These are phyloP conservation scores for Brachypalpus laphriformis DNA, from an alignment of 2,888 invertebrate genomes.

Conservation along the genomic window DNA sequence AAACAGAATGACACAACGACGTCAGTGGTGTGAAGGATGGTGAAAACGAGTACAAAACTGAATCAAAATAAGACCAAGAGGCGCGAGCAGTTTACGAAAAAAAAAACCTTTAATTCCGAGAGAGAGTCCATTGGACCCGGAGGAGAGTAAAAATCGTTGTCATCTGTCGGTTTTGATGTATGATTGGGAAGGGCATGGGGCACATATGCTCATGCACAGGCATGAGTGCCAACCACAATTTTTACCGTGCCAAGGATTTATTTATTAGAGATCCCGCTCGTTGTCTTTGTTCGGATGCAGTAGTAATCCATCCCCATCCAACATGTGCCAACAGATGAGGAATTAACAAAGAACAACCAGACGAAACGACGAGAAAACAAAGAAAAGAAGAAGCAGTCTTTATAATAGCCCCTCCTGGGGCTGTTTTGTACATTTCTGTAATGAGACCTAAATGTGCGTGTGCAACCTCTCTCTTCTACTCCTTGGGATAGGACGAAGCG, in stretches of 20 bases:
- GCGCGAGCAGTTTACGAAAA: background rate
- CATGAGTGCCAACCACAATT: constrained; percentile 19
- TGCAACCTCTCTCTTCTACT: constrained; percentile 3
- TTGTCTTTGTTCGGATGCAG: constrained; percentile 58
- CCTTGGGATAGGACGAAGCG: constrained; percentile 38
- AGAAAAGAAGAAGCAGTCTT: constrained; percentile 1
- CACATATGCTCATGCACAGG: background rate
- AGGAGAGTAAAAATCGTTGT: constrained; percentile 37
- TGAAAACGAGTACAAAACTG: background rate
- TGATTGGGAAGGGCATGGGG: background rate
- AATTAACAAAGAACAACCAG: constrained; percentile 38
- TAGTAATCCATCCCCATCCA: constrained; percentile 35
- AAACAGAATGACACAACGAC: constrained; percentile 25
- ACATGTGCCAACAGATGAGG: constrained; percentile 66
- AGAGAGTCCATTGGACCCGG: constrained; percentile 16
- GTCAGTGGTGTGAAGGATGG: background rate
- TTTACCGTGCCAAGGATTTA: constrained; percentile 50
- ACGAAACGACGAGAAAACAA: background rate
- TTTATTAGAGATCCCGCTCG: constrained; percentile 27
- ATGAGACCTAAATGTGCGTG: constrained; percentile 58
- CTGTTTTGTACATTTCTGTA: constrained; percentile 25
- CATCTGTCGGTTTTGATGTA: constrained; percentile 51
- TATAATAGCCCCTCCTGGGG: constrained; percentile 48
- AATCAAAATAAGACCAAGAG: constrained; percentile 21
- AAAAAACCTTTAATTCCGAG: background rate